These are phyloP conservation scores for Hipposideros larvatus DNA, from an alignment of 2,797 vertebrate species.

Conservation along the genomic window DNA sequence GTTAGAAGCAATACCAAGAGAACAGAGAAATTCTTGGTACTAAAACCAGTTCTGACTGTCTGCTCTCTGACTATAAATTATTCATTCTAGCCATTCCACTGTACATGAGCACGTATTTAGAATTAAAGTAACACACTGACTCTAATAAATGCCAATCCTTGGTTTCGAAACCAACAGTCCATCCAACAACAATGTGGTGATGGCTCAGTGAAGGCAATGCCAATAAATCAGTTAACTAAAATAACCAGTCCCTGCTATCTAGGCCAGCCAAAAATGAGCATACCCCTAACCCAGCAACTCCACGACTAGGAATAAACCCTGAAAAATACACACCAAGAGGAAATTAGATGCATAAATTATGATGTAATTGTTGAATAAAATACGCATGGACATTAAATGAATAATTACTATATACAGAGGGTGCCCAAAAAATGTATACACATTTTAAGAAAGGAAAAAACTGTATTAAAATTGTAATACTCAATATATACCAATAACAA, in stretches of 20 bases:
- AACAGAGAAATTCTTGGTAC: not conserved
- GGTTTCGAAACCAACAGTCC: not conserved
- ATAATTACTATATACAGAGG: not conserved
- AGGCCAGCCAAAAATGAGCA: not conserved
- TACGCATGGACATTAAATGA: not conserved
- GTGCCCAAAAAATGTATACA: too few relatives aligned
- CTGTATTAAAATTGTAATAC: too few relatives aligned
- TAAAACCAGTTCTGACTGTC: not conserved
- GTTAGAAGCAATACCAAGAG: not conserved
- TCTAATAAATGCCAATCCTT: not conserved
- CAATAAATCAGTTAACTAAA: not conserved
- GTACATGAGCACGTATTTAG: not conserved
- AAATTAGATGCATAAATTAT: conserved; percentile 9
- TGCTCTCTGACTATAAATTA: conserved; percentile 39
- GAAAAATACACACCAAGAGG: not conserved
- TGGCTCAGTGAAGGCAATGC: not conserved
- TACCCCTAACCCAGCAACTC: not conserved
- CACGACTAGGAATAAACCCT: conserved; percentile 3
- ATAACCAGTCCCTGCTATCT: not conserved
- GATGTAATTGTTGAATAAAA: not conserved
- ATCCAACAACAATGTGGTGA: not conserved
- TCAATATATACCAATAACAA: too few relatives aligned
- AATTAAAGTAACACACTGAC: not conserved
- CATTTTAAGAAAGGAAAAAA: too few relatives aligned
- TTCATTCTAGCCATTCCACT: not conserved